A percentile compares a stretch with the other conserved stretches of the same genome.
phyloP scores from a whole-genome alignment of 2,113 vertebrate genomes.

The Peromyscus polionotus region DNA sequence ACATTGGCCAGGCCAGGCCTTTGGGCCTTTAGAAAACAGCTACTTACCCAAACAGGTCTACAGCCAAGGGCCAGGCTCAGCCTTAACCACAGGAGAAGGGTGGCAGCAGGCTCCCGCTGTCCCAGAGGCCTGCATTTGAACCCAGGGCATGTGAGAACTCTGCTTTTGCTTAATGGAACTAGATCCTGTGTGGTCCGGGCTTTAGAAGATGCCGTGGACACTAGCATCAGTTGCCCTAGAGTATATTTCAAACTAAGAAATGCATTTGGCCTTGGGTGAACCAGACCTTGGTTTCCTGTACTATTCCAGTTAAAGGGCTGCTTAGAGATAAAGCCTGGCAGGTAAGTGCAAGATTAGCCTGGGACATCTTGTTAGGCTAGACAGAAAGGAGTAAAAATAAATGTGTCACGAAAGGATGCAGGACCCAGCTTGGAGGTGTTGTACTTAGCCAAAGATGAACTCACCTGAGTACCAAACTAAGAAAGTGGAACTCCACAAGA shows the following conservation, averaged over 20 bases:
- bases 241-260: neutral
- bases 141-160: neutral
- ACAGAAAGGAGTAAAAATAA: neutral
- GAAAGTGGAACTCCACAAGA: neutral
- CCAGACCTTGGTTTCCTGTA: neutral
- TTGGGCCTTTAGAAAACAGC: conserved; percentile 15
- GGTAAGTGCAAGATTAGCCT: neutral
- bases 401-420: neutral
- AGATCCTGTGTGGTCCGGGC: neutral
- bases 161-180: neutral
- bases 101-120: neutral
- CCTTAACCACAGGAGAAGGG: neutral
- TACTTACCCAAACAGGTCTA: neutral
- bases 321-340: neutral
- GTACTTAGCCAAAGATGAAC: neutral
- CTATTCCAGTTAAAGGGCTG: neutral
- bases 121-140: neutral
- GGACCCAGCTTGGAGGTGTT: neutral
- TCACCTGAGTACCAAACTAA: neutral
- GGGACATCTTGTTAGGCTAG: neutral
- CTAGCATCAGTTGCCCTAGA: neutral
- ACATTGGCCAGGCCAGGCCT: neutral
- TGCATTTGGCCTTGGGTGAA: neutral
- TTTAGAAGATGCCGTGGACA: neutral
- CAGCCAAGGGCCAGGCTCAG: neutral